Base-by-base conservation (phyloP, 2,888 invertebrate species). In the Ophion costatus region DNA sequence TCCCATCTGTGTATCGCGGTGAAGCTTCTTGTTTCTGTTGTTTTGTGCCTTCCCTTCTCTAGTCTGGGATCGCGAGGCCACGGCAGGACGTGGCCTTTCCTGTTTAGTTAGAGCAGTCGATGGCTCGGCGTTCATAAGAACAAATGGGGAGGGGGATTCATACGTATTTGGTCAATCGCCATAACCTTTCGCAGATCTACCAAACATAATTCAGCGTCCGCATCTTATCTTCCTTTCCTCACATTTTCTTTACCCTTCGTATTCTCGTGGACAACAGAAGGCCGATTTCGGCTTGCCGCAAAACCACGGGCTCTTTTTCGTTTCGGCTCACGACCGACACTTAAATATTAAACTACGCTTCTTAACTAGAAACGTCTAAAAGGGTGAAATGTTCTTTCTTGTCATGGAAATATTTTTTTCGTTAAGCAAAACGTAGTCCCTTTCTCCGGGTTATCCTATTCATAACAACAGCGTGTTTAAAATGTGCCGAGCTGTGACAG, bases 1-100 rank as follows among this genome's bases (percentile, higher is more conserved):
- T 90, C 91, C 91, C 93, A 93, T 92, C 92, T 93, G 92, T 91
- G 92, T 91, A 91, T 91, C 91, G 88, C 88, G 51, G 87, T 88
- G 89, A 90, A 89, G 88, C 88, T 86, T 88, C 86, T 88, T 51
- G 78, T 67, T 66, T 82, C 78, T 61, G 57, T 86, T 67, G 88
- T 87, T 81, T 84, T 70, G 73, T 74, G 66, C 11, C 14, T 66
- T 63, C 51, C 42, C 64, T 78, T 73, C 56, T 63, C 66, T 69
- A 42, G 67, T 33, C 73, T 59, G 73, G 74, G 74, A 38, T 7
- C 38, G 45, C 51, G 56, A 67, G 59, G 33, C 67, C 67, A 67
- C 42, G 66, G 71, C 59, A 24, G 81, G 56, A 29, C 64, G 69
- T 63, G 29, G 82, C 42, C 42, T 63, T 63, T 69, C 69, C 33